Percentiles rank a stretch among this genome's conserved stretches.
Evolutionary conservation across 2,888 invertebrate genomes (phyloP).

Genomic region (Chaitophorus viminalis): DNA sequence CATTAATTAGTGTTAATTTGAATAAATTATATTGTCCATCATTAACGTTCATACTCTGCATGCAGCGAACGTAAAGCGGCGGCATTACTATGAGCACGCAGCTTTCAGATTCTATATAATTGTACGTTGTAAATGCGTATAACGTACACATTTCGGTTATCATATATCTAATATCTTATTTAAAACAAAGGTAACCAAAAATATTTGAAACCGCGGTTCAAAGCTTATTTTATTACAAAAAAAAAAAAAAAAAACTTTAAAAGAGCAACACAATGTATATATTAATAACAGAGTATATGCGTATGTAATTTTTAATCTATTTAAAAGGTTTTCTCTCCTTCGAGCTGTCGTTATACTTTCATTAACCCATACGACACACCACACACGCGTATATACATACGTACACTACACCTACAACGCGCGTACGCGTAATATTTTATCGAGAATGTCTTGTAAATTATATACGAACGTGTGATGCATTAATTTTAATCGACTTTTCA

Average conservation of each 20-base stretch:
- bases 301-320: not conserved
- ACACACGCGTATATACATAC: not conserved
- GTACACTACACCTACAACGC: not conserved
- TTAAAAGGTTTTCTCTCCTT: slow-evolving; percentile 2
- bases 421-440: not conserved
- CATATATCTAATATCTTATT: not conserved
- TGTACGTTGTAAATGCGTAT: not conserved
- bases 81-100: not conserved
- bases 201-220: not conserved
- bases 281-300: not conserved
- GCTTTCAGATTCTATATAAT: not conserved
- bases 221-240: not conserved
- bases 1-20: no score
- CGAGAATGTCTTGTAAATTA: not conserved
- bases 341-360: not conserved
- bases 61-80: not conserved
- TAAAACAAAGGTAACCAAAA: not conserved
- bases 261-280: not conserved
- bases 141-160: not conserved
- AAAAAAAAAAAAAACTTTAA: not conserved
- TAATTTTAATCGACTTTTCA: not conserved
- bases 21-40: not conserved
- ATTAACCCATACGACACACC: not conserved
- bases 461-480: not conserved
- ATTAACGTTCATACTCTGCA: not conserved